Evolutionary conservation across 2,888 invertebrate genomes (phyloP), one percentile per base, ranked within the genome.

Genomic region (Chouioia cunea): DNA sequence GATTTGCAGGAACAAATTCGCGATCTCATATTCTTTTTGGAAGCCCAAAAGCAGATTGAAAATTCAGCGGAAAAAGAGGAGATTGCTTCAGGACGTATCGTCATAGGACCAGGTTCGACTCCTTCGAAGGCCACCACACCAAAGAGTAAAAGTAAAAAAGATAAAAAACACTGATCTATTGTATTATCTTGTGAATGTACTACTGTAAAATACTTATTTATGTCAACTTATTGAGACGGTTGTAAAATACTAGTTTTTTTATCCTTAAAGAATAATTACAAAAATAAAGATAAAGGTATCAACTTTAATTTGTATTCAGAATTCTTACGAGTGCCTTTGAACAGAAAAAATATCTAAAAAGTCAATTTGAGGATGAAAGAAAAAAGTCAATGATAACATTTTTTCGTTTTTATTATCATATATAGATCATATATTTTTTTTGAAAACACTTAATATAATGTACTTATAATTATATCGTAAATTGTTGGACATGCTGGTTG

Each of bases 11-110:
- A 99, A 79, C 97, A 99, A 88, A 89, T 99, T 10, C 90, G 95
- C 46, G 99, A 99, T 88, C 89, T 99, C 59, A 97, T 98, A 97
- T 97, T 99, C 87, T 97, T 93, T 85, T 90, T 99, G 79, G 96
- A 97, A 77, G 97, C 97, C 0, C 94, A 94, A 83, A 87, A 89
- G 56, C 88, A 89, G 77, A 89, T 91, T 62, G 88, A 88, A 75
- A 87, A 88, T 76, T 89, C 89, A 2, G 86, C 86, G 4, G 82
- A 89, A 50, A 87, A 87, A 70, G 89, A 89, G 23, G 91, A 91
- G 73, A 89, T 91, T 63, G 88, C 88, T 2, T 88, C 88, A 10
- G 91, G 92, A 16, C 89, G 89, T 52, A 89, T 92, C 52, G 87
- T 90, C 8, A 88, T 92, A 23, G 87, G 86, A 4, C 86, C 86